Evolutionary conservation across 2,888 invertebrate species (phyloP).

Genomic region (Pegoplata infirma): DNA sequence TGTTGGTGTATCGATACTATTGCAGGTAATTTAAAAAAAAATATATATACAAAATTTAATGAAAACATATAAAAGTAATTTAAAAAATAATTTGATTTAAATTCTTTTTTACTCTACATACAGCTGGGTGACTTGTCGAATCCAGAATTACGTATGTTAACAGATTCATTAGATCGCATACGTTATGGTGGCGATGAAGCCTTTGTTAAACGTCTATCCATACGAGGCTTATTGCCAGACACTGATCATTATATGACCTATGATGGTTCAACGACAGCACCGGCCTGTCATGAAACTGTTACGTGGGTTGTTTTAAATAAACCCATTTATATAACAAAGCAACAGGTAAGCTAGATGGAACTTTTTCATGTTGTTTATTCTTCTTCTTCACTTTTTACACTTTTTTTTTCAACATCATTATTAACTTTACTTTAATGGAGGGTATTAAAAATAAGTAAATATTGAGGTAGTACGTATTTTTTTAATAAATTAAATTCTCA

Average conservation of each 20-base stretch:
- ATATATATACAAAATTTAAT: conserved; percentile 8
- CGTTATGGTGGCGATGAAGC: conserved; percentile 93
- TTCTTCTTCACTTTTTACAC: too few relatives aligned
- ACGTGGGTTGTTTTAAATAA: conserved; percentile 99
- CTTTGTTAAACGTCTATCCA: conserved; percentile 90
- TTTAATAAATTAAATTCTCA: conserved; percentile 24
- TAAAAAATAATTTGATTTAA: conserved; percentile 1
- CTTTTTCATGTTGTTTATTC: not conserved
- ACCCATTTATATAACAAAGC: conserved; percentile 98
- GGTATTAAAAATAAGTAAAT: not conserved
- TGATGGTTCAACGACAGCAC: conserved; percentile 97
- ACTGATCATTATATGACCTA: conserved; percentile 99
- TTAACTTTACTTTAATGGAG: not conserved
- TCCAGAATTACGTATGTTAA: conserved; percentile 92
- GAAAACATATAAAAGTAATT: too few relatives aligned
- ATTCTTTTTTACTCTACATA: not conserved
- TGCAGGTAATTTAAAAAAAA: conserved; percentile 89
- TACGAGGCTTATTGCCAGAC: conserved; percentile 92
- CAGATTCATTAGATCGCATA: conserved; percentile 94
- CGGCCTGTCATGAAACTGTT: conserved; percentile 98
- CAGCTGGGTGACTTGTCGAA: conserved; percentile 96
- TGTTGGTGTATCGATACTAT: conserved; percentile 93
- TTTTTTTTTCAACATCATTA: too few relatives aligned
- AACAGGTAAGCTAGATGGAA: conserved; percentile 85
- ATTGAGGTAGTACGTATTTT: not conserved